Evolutionary conservation across 2,797 vertebrate species (phyloP).

Genomic region (Anableps anableps): DNA sequence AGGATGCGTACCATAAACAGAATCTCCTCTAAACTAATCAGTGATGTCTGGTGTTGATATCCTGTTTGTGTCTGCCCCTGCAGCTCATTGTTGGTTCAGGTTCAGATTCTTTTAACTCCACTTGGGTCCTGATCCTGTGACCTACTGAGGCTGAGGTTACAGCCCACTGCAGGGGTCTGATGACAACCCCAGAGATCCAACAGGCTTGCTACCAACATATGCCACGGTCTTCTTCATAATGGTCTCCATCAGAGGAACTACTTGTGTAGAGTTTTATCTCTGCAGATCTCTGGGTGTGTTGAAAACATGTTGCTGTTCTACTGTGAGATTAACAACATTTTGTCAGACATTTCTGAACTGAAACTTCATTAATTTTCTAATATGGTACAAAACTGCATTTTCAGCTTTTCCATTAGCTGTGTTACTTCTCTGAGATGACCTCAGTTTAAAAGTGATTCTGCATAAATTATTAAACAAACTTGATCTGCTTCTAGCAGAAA

Average conservation of each 20-base stretch:
- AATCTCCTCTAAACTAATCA: background rate
- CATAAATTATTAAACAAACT: background rate
- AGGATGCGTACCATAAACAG: background rate
- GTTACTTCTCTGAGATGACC: background rate
- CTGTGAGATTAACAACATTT: too few relatives aligned
- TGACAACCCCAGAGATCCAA: constrained; percentile 2
- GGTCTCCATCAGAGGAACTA: too few relatives aligned
- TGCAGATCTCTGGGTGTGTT: background rate
- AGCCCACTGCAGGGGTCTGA: constrained; percentile 27
- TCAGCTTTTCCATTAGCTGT: background rate
- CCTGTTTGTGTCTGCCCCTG: background rate
- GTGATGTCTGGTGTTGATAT: constrained; percentile 6
- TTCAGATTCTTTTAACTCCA: constrained; percentile 33
- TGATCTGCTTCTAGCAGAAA: background rate
- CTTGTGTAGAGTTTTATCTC: background rate
- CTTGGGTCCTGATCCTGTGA: constrained; percentile 55
- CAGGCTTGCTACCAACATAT: background rate
- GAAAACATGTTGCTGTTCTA: background rate
- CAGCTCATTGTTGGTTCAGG: constrained; percentile 5
- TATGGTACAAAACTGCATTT: background rate
- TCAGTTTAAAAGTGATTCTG: background rate
- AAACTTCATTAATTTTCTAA: background rate
- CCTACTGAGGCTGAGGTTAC: constrained; percentile 34
- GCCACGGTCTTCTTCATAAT: too few relatives aligned
- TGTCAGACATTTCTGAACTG: background rate